Evolutionary conservation across 1,140 invertebrate species (phyloP), one percentile per base, ranked within the genome.

Genomic region (Pogonomyrmex californicus): DNA sequence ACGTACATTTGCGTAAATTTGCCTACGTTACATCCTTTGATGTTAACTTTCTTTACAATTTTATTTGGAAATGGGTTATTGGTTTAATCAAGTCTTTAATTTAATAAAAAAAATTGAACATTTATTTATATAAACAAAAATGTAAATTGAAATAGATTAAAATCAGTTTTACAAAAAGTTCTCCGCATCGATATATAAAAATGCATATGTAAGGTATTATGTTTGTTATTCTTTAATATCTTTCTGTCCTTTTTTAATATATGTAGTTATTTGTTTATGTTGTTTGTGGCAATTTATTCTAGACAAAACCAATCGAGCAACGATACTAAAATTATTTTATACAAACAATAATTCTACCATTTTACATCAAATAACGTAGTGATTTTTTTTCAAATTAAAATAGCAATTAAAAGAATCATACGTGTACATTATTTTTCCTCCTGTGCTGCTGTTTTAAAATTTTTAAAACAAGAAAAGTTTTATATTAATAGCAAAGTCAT

Each of bases 351-450:
- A n/a, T n/a, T 77, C 14, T 0, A 44, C 10, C 17, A 63, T 47
- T 78, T 78, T 49, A 36, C 1, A 77, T 2, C 75, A 30, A 62
- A 14, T 41, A 33, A 77, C 9, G 23, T 10, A 63, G 49, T 12
- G 41, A 63, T 78, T 78, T 78, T 63, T 60, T 78, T 9, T 17
- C 7, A n/a, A 41, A 78, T 63, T 78, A 63, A 78, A 78, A 78
- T 63, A 78, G 41, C 30, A 17, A 62, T 47, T 23, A 6, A 78
- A 63, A 47, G 58, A 47, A 63, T 17, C 30, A 30, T n/a, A 51
- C 9, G 23, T 7, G 4, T 33, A 30, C 9, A 36, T 33, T 70
- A 49, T 6, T 5, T 60, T 33, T 4, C 4, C 12, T 68, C 5
- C 7, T 7, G 10, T n/a, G 23, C 2, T 30, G n/a, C 33, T 70